Base-by-base conservation (phyloP, 2,797 vertebrate genomes). In the Megalops cyprinoides region DNA sequence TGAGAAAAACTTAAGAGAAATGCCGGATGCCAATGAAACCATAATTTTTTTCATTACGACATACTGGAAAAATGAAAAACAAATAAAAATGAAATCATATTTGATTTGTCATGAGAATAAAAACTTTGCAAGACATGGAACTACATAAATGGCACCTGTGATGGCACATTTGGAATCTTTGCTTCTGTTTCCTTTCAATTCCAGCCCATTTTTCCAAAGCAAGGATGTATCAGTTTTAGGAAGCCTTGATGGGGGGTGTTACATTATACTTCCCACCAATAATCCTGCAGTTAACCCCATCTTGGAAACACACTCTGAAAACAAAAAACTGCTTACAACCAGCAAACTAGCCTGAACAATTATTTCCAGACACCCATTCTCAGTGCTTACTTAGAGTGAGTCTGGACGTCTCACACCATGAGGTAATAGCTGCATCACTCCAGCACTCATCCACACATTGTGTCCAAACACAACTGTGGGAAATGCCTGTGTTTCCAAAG, bases 401-500 rank as follows among this genome's bases (percentile, higher is more conserved):
- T 83, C 85, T 89, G 89, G 89, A 88, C 82, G 89, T 86, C 84
- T 69, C 85, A 89, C 88, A 90, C 90, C 91, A 87, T 82, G 82
- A 83, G 87, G 89, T 85, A 85, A 89, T 90, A 90, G 89, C 88
- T 84, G 87, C 90, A 91, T 91, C 87, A 91, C 90, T 91, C 89
- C 87, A 91, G 86, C 48, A 28, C 67, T 79, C 49, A n/a, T n/a
- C n/a, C 23, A 18, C 42, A 62, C 39, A 10, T 42, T 81, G 89
- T 87, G 87, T 86, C 88, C 85, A 87, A 83, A 86, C 89, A 87
- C 92, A 93, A 90, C 92, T 92, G 91, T 87, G 85, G 91, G 92
- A 94, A 91, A 90, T 93, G 90, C 92, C 92, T 92, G 90, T 89
- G 87, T 91, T 90, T 87, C 88, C 87, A 84, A 89, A 83, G 94